Base-by-base conservation (phyloP, 1,140 invertebrate genomes). In the Caenorhabditis inopinata region DNA sequence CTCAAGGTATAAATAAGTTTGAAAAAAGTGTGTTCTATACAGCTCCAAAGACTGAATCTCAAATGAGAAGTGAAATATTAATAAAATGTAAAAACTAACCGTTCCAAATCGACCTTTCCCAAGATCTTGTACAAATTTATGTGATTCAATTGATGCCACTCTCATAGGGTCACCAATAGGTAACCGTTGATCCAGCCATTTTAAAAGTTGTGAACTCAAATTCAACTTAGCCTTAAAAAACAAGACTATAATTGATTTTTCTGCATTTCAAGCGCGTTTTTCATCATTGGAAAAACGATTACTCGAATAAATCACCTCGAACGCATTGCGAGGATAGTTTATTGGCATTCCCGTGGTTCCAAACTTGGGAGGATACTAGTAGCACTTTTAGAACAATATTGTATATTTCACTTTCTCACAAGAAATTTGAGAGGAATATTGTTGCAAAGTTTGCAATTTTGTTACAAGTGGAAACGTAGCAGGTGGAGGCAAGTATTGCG, bases 41-140 rank as follows among this genome's bases (percentile, higher is more conserved):
- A n/a, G n/a, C n/a, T n/a, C n/a, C n/a, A n/a, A n/a, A n/a, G n/a
- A n/a, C n/a, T n/a, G n/a, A n/a, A n/a, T n/a, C n/a, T n/a, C n/a
- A n/a, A n/a, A n/a, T 42, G 38, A 42, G 38, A 42, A 42, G 14
- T 7, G 14, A 42, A 42, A 5, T 7, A 42, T 14, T 14, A 42
- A 42, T 7, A 42, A 42, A 42, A 32, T 32, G 32, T 16, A 32
- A 58, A 18, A 27, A 78, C 76, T 58, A 2, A 78, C 76, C 32
- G 42, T 48, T 53, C 81, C 76, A 74, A 82, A 82, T 42, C 81
- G 62, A 12, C 81, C 77, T 47, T 73, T 82, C 42, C 81, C 81
- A 11, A 78, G 73, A 48, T 46, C 49, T 25, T 82, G 62, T 12
- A 80, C 14, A 58, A 45, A 74, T 47, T 29, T 45, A 25, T 68